Conservation (phyloP, 1,140 invertebrate species). For the Adoxophyes honmai region DNA sequence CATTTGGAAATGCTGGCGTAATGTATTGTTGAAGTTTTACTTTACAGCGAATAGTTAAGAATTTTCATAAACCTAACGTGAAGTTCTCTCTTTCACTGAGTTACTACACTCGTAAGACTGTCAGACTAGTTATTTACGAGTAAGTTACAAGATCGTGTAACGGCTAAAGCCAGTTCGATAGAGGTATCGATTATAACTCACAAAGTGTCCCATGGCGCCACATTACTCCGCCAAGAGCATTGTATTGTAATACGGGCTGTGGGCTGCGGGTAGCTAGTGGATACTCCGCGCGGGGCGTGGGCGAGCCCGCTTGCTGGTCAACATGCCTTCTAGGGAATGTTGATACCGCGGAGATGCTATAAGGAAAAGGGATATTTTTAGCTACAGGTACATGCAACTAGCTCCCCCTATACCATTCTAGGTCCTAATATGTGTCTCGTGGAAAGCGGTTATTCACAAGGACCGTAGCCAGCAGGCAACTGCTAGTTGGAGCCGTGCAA, state of each 20-base stretch:
- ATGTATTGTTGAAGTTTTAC: too few species aligned
- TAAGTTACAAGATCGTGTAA: neutral
- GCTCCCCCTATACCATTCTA: conserved; percentile 5
- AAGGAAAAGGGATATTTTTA: conserved; percentile 45
- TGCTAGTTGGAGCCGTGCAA: neutral
- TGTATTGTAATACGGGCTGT: conserved; percentile 22
- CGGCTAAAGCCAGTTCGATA: conserved; percentile 1
- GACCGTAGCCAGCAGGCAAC: neutral
- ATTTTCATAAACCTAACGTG: too few species aligned
- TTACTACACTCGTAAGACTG: too few species aligned
- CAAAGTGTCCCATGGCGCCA: conserved; percentile 28
- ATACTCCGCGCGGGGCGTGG: neutral
- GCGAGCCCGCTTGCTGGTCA: conserved; percentile 31
- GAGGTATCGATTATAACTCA: neutral
- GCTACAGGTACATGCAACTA: conserved; percentile 14
- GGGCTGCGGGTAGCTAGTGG: too few species aligned
- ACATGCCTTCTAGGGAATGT: conserved; percentile 66
- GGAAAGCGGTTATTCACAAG: neutral
- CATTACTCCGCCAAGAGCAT: conserved; percentile 28
- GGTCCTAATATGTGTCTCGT: neutral
- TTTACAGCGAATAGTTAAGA: too few species aligned
- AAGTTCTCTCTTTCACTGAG: too few species aligned
- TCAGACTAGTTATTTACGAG: too few species aligned
- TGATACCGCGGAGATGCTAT: conserved; percentile 43
- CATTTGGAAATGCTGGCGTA: too few species aligned